Base-by-base conservation (phyloP, 2,888 invertebrate genomes). In the Apamea epomidion region DNA sequence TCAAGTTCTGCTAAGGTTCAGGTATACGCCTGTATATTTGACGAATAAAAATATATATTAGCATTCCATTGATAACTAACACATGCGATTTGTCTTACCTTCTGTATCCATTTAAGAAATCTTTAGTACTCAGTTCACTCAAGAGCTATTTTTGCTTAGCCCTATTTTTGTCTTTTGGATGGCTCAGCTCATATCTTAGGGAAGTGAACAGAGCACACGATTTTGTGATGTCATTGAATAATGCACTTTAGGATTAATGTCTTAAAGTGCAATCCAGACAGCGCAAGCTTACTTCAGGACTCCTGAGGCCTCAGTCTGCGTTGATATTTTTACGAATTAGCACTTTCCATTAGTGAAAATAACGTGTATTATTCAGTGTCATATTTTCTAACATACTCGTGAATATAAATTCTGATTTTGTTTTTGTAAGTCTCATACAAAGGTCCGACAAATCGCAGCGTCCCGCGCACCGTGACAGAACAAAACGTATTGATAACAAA, bases 1-100 rank as follows among this genome's bases (percentile, higher is more conserved):
- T 54, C 65, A 67, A 60, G 32, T 18, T 58, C 62, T 29, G n/a
- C n/a, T 60, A 42, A 64, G 64, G 54, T 84, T 78, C 68, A 60
- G 37, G 18, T 74, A 72, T 65, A 16, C 58, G 60, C 18, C 68
- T 69, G 32, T 80, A 80, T 88, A 76, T 81, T 87, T 76, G 73
- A 87, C 62, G 37, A 76, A 75, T 80, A 82, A 72, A 62, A 67
- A 51, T 84, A 82, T 81, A 21, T 74, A 86, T 82, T 85, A 88
- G 90, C 89, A 89, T 89, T 89, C 89, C 90, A 87, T 78, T 83
- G 16, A 65, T 81, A 12, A 58, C 62, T 54, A 42, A 70, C 67
- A 78, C n/a, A 32, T 42, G 75, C 74, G 82, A 69, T 89, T 84
- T 82, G 74, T 76, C 65, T 21, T 60, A 80, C 77, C 16, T 73